Percentiles rank a stretch among this genome's conserved stretches.
Conservation (phyloP, 2,113 vertebrate genomes). For the Ailuropoda melanoleuca region DNA sequence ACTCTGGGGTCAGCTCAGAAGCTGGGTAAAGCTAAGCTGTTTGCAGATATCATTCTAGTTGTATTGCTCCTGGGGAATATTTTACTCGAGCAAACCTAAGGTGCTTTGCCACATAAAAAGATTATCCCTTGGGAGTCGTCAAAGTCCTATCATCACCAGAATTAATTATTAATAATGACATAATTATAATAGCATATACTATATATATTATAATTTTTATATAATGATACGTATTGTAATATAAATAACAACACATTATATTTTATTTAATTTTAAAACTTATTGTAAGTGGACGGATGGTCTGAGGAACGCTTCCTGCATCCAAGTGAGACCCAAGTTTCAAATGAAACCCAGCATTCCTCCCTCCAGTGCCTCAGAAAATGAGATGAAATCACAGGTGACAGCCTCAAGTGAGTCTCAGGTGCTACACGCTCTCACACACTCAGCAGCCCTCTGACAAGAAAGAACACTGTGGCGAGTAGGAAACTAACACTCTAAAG, state of each 20-base stretch:
- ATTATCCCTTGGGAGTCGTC: constrained; percentile 82
- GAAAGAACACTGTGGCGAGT: not conserved
- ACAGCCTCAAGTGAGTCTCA: constrained; percentile 59
- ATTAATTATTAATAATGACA: constrained; percentile 40
- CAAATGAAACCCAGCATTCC: constrained; percentile 45
- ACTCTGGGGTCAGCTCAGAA: constrained; percentile 79
- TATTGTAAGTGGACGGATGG: constrained; percentile 78
- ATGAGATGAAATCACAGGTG: constrained; percentile 64
- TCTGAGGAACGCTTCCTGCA: constrained; percentile 75
- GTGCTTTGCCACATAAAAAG: constrained; percentile 80
- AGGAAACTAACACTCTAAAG: constrained; percentile 37
- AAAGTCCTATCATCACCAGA: constrained; percentile 82
- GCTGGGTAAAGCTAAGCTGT: constrained; percentile 67
- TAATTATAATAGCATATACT: not conserved
- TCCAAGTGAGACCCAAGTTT: constrained; percentile 64
- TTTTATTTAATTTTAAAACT: constrained; percentile 81
- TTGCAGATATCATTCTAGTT: constrained; percentile 76
- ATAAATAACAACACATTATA: constrained; percentile 81
- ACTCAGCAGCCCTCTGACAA: constrained; percentile 50
- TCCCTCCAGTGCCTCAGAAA: constrained; percentile 35
- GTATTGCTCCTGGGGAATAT: constrained; percentile 74
- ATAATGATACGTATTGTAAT: not conserved
- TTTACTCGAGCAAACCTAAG: constrained; percentile 83
- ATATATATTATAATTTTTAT: not conserved
- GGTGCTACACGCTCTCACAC: not conserved